These are phyloP conservation scores for Cheirogaleus major DNA, from an alignment of 2,797 vertebrate genomes.

Conservation along the genomic window DNA sequence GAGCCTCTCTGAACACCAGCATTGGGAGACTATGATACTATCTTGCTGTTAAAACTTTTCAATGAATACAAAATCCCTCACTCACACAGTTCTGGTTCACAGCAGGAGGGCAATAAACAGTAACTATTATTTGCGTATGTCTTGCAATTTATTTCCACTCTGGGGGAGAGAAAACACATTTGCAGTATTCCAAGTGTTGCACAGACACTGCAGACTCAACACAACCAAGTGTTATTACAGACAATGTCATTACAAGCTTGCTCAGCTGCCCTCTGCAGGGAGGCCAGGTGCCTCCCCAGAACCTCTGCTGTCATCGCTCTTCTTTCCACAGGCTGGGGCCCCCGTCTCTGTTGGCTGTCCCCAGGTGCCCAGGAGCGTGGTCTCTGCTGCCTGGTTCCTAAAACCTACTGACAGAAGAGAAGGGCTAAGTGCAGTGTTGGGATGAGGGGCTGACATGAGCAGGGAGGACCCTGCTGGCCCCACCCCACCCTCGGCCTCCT, in stretches of 20 bases:
- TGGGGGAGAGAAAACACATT: background rate
- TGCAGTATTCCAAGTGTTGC: background rate
- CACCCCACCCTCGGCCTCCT: too few relatives aligned
- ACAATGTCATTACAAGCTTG: background rate
- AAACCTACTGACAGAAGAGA: conserved; percentile 19
- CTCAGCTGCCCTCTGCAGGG: background rate
- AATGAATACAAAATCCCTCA: background rate
- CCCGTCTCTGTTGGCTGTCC: background rate
- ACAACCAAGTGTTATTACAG: background rate
- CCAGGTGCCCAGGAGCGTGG: background rate
- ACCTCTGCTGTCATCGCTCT: background rate
- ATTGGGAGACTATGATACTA: background rate
- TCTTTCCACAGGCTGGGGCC: background rate
- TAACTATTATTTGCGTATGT: background rate
- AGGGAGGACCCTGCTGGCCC: background rate
- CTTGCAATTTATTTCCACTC: background rate
- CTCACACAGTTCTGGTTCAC: background rate
- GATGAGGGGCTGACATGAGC: too few relatives aligned
- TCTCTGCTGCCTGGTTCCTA: background rate
- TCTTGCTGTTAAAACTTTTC: background rate
- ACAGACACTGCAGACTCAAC: too few relatives aligned
- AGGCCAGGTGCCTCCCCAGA: conserved; percentile 1
- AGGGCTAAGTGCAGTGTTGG: background rate
- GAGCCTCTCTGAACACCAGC: background rate
- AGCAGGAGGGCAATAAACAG: background rate